Evolutionary conservation across 1,140 invertebrate genomes (phyloP).

Genomic region (Leptopilina clavipes): DNA sequence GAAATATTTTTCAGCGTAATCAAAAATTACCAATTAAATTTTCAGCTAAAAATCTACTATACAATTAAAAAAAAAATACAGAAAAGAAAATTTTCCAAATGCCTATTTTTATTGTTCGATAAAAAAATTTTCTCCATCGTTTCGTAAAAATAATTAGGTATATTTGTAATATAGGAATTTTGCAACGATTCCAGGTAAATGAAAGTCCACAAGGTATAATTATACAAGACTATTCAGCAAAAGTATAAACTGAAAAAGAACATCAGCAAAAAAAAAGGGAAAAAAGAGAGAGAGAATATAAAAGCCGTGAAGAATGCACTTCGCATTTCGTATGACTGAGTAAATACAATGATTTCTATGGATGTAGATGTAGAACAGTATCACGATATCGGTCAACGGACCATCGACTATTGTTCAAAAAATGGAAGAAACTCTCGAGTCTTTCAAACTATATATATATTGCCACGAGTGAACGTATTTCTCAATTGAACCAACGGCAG

Average conservation of each 20-base stretch:
- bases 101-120: no score
- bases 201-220: no score
- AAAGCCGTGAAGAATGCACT: slow-evolving; percentile 13
- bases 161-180: no score
- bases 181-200: no score
- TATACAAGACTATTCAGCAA: not conserved
- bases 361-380: slow-evolving; percentile 14
- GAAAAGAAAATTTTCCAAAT: no score
- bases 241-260: not conserved
- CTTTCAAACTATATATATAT: not conserved
- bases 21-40: no score
- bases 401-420: slow-evolving; percentile 24
- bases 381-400: slow-evolving; percentile 19
- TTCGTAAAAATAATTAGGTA: no score
- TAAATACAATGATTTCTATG: slow-evolving; percentile 16
- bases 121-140: no score
- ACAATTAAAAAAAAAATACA: no score
- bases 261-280: no score
- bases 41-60: no score
- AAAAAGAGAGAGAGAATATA: not conserved
- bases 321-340: slow-evolving; percentile 4
- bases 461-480: not conserved
- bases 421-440: slow-evolving; percentile 25
- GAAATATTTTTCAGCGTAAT: no score
- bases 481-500: not conserved